Conservation (phyloP, 1,140 invertebrate genomes). For the Pantala flavescens region DNA sequence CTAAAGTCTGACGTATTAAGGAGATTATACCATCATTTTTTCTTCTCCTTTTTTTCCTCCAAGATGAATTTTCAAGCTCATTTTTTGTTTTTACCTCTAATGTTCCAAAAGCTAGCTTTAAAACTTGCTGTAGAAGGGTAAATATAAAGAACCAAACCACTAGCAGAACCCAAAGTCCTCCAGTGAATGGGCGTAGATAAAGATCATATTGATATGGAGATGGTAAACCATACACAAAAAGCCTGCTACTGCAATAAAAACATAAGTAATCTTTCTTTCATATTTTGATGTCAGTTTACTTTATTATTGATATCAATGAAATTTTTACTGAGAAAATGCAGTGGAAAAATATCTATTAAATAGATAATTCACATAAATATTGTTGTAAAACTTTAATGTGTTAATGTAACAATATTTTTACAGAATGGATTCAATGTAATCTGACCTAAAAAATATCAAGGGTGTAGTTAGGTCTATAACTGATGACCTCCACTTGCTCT, state of each 20-base stretch:
- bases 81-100: not conserved
- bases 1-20: not conserved
- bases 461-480: not conserved
- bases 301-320: too few species aligned
- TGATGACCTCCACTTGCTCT: not conserved
- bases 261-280: too few species aligned
- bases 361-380: too few species aligned
- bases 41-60: not conserved
- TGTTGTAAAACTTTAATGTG: too few species aligned
- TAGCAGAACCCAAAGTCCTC: not conserved
- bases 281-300: too few species aligned
- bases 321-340: too few species aligned
- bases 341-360: too few species aligned
- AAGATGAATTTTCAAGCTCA: not conserved
- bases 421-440: too few species aligned
- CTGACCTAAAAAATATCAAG: not conserved
- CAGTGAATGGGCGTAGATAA: not conserved
- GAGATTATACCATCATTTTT: not conserved
- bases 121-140: not conserved
- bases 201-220: not conserved
- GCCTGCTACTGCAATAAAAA: not conserved
- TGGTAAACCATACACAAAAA: not conserved
- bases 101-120: not conserved
- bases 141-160: not conserved
- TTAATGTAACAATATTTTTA: too few species aligned